phyloP scores from a whole-genome alignment of 2,888 invertebrate genomes.

The Hybos culiciformis region DNA sequence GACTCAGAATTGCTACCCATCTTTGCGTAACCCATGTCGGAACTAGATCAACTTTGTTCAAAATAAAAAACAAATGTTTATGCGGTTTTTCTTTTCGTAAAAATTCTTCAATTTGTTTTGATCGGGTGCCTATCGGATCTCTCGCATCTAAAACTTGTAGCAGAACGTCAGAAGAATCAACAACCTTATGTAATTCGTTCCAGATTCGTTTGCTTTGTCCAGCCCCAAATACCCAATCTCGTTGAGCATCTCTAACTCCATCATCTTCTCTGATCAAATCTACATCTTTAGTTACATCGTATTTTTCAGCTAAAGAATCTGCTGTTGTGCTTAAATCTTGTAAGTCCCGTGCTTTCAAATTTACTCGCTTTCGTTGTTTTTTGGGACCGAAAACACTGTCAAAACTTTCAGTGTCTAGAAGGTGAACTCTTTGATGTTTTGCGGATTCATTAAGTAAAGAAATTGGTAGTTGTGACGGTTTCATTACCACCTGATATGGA shows the following conservation, averaged over 20 bases:
- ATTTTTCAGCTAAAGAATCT: conserved; percentile 57
- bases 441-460: conserved; percentile 85
- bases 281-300: conserved; percentile 68
- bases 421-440: conserved; percentile 81
- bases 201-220: conserved; percentile 96
- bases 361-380: conserved; percentile 81
- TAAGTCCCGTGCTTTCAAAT: conserved; percentile 58
- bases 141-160: conserved; percentile 93
- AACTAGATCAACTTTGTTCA: conserved; percentile 94
- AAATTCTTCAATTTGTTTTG: conserved; percentile 83
- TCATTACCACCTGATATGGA: conserved; percentile 96
- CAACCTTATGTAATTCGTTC: conserved; percentile 98
- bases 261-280: conserved; percentile 72
- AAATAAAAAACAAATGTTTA: conserved; percentile 91
- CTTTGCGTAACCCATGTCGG: conserved; percentile 97
- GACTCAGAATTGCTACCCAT: conserved; percentile 90
- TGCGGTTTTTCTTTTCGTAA: conserved; percentile 88
- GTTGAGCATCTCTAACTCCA: conserved; percentile 64
- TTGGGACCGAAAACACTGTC: conserved; percentile 92
- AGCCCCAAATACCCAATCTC: conserved; percentile 90
- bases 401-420: conserved; percentile 91
- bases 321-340: conserved; percentile 62
- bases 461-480: conserved; percentile 86
- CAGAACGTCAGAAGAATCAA: conserved; percentile 96
- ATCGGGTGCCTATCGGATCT: conserved; percentile 93